Evolutionary conservation across 1,140 invertebrate species (phyloP).

Genomic region (Metaphire vulgaris): DNA sequence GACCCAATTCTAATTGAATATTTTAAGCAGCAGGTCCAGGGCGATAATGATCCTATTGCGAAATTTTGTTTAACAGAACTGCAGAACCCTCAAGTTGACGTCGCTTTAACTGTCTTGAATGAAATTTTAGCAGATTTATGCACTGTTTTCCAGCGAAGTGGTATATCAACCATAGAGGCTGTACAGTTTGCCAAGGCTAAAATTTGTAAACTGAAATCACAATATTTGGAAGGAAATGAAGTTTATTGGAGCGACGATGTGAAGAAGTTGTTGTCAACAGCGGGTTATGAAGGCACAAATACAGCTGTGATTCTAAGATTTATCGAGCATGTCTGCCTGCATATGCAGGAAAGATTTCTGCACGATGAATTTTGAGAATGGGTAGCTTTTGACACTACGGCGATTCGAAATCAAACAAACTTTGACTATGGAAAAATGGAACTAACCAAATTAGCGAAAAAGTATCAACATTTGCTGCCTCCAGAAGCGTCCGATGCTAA

Average conservation of each 20-base stretch:
- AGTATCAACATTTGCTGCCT: too few relatives aligned
- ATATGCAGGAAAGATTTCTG: constrained; percentile 10
- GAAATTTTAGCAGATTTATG: neutral
- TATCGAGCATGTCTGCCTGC: constrained; percentile 5
- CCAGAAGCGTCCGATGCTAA: too few relatives aligned
- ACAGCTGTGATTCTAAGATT: neutral
- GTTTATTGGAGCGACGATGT: constrained; percentile 1
- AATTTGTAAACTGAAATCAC: constrained; percentile 4
- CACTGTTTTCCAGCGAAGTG: neutral
- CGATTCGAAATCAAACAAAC: neutral
- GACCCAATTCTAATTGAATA: neutral
- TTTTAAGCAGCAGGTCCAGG: neutral
- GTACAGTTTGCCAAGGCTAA: too few relatives aligned
- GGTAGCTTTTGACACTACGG: too few relatives aligned
- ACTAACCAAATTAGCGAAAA: too few relatives aligned
- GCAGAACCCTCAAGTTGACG: neutral
- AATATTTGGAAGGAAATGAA: constrained; percentile 15
- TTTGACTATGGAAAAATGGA: too few relatives aligned
- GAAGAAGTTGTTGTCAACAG: neutral
- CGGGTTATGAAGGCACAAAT: constrained; percentile 12
- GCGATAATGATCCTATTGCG: neutral
- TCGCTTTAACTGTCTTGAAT: neutral
- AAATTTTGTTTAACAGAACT: neutral
- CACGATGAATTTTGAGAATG: constrained; percentile 4
- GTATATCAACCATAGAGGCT: constrained; percentile 5